These are phyloP conservation scores for Napeogenes inachia DNA, from an alignment of 2,888 invertebrate species.

Conservation along the genomic window DNA sequence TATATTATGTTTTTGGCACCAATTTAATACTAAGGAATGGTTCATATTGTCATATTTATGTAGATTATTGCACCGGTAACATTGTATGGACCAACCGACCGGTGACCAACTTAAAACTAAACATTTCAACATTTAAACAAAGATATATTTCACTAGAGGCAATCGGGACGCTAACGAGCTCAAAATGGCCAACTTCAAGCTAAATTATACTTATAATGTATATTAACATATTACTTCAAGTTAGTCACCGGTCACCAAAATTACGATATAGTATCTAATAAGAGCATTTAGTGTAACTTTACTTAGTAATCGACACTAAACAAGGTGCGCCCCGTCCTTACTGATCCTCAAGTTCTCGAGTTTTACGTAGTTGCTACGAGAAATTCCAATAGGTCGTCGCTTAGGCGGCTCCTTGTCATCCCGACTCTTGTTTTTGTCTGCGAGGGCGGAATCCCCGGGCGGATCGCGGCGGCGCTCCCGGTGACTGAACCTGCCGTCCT, in stretches of 20 bases:
- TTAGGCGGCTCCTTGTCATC: constrained; percentile 36
- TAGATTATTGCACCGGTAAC: too few relatives aligned
- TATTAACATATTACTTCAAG: constrained; percentile 10
- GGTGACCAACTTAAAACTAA: constrained; percentile 13
- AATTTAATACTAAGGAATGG: neutral
- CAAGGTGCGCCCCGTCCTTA: constrained; percentile 41
- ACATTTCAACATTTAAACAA: constrained; percentile 4
- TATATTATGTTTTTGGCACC: constrained; percentile 1
- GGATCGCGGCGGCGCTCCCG: constrained; percentile 48
- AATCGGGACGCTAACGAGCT: constrained; percentile 1
- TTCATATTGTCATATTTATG: too few relatives aligned
- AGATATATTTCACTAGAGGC: constrained; percentile 6
- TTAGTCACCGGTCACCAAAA: constrained; percentile 9
- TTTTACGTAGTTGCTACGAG: constrained; percentile 69
- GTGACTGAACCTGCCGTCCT: constrained; percentile 63
- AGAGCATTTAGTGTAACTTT: constrained; percentile 13
- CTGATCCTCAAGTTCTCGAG: constrained; percentile 69
- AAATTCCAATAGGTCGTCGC: constrained; percentile 55
- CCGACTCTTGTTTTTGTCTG: constrained; percentile 24
- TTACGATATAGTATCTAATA: neutral
- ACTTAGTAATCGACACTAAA: constrained; percentile 31
- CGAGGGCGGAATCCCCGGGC: neutral
- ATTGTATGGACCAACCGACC: neutral
- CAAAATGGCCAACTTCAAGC: neutral
- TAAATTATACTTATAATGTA: neutral